These are phyloP conservation scores for Oreochromis niloticus DNA, from an alignment of 2,113 vertebrate genomes.

Conservation along the genomic window DNA sequence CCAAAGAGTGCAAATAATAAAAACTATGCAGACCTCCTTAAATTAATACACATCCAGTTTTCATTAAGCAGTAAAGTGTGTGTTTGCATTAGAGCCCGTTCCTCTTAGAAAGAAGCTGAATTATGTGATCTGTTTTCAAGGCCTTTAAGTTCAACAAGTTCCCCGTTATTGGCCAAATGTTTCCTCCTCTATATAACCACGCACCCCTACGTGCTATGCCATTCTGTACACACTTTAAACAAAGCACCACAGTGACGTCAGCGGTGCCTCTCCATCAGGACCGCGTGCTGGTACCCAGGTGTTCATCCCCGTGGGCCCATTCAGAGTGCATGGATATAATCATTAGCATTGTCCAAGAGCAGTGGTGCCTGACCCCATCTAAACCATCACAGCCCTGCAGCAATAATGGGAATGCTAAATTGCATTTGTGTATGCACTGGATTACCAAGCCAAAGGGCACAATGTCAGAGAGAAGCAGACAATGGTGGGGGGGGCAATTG, in stretches of 20 bases:
- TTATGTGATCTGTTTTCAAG: not conserved
- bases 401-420: slow-evolving; percentile 60
- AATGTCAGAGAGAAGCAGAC: slow-evolving; percentile 24
- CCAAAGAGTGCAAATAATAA: not conserved
- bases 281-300: slow-evolving; percentile 13
- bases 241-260: not conserved
- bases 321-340: slow-evolving; percentile 28
- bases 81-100: not conserved
- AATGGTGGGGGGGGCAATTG: slow-evolving; percentile 16
- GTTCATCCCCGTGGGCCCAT: not conserved
- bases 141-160: not conserved
- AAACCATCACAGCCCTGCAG: slow-evolving; percentile 33
- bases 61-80: not conserved
- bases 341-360: slow-evolving; percentile 56
- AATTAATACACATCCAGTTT: not conserved
- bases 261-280: not conserved
- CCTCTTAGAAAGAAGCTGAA: not conserved
- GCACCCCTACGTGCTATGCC: not conserved
- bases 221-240: not conserved
- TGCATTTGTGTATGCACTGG: slow-evolving; percentile 53
- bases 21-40: not conserved
- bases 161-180: not conserved
- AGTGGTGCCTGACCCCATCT: slow-evolving; percentile 47
- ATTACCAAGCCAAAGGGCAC: slow-evolving; percentile 38
- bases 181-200: not conserved